Evolutionary conservation across 2,113 vertebrate genomes (phyloP), one percentile per base, ranked within the genome.

Genomic region (Oncorhynchus masou): DNA sequence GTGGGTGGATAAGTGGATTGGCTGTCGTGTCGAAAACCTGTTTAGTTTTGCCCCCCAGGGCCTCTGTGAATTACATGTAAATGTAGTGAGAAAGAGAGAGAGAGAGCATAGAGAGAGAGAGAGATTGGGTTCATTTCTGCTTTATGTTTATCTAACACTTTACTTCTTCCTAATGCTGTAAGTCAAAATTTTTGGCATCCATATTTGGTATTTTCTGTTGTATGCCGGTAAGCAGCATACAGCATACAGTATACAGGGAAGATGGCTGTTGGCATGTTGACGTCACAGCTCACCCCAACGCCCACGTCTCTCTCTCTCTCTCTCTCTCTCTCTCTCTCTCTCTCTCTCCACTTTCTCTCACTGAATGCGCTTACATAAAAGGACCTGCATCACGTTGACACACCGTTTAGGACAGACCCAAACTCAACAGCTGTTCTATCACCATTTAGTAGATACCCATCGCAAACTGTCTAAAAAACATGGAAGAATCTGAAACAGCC

Each of bases 1-100:
- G 92, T 92, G 90, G 92, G 91, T 77, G 91, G 90, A 86, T 90
- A 89, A 92, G 87, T 90, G 87, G 89, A 90, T 92, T 92, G 91
- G 90, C 90, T 84, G 83, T 87, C 86, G 80, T 86, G 87, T 89
- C 86, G 86, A 87, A 92, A 93, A 89, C 88, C 84, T 87, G 84
- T 88, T 45, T 45, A 45, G 39, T 45, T 86, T 88, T 78, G 84
- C 87, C 90, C 81, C 85, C 88, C 84, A 88, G 86, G 39, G 39
- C 39, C 39, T 39, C 39, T 45, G 39, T 45, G 39, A 45, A 45
- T 45, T 11, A 88, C 86, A 90, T 85, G 80, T 84, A 88, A 91
- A 91, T 79, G 86, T 81, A 84, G 73, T 7, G 1, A 87, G 84
- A n/a, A 64, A 15, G 16, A 27, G 77, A 45, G 51, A 66, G 39